These are phyloP conservation scores for Cancer borealis DNA, from an alignment of 2,888 invertebrate genomes.

Conservation along the genomic window DNA sequence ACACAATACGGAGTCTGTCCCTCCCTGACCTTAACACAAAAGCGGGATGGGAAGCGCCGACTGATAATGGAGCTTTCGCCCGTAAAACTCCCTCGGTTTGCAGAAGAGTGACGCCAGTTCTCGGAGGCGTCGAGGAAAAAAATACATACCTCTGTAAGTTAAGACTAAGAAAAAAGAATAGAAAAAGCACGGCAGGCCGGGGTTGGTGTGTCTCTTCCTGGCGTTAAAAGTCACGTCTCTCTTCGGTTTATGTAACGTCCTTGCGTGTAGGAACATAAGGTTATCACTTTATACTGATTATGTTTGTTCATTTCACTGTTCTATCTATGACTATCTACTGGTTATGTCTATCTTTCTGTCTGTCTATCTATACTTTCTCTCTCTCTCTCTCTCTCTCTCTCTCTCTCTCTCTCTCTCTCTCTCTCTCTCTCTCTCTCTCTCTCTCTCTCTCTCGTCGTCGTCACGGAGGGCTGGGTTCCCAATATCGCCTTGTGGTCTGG, in stretches of 20 bases:
- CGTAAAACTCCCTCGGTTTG: slow-evolving; percentile 23
- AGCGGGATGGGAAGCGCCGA: slow-evolving; percentile 5
- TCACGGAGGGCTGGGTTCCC: slow-evolving; percentile 34
- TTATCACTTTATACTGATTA: not conserved
- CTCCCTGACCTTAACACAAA: slow-evolving; percentile 30
- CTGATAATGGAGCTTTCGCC: slow-evolving; percentile 7
- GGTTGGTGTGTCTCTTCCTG: slow-evolving; percentile 8
- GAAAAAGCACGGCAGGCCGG: not conserved
- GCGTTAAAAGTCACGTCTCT: not conserved
- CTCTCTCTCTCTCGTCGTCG: slow-evolving; percentile 10
- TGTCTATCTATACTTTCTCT: not conserved
- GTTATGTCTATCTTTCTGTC: not conserved
- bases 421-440: not conserved
- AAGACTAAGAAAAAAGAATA: not conserved
- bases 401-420: not conserved
- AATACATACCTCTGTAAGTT: slow-evolving; percentile 27
- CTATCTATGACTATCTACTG: not conserved
- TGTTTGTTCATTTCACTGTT: not conserved
- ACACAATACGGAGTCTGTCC: not conserved
- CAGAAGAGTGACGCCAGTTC: slow-evolving; percentile 37
- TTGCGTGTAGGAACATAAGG: not conserved
- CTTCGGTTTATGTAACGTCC: not conserved
- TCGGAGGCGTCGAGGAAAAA: not conserved
- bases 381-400: not conserved
- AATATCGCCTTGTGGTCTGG: slow-evolving; percentile 51